Evolutionary conservation across 2,888 invertebrate genomes (phyloP).

Genomic region (Terebella lapidaria): DNA sequence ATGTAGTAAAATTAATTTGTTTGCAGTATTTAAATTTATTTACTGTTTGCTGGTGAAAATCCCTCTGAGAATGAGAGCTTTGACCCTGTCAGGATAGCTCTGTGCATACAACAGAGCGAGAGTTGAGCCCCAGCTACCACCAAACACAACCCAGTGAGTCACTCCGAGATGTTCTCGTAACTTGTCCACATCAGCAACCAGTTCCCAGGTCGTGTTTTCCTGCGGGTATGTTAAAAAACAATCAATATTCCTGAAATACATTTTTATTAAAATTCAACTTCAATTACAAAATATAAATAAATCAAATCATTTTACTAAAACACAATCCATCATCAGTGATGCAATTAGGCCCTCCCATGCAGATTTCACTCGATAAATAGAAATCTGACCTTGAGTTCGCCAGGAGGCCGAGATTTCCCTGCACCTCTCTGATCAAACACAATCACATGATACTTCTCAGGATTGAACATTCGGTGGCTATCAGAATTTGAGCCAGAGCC

Average conservation of each 20-base stretch:
- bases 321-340: too few species aligned
- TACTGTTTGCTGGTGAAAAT: slow-evolving; percentile 32
- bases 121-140: slow-evolving; percentile 49
- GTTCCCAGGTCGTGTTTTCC: slow-evolving; percentile 48
- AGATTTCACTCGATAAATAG: too few species aligned
- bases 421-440: slow-evolving; percentile 43
- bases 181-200: slow-evolving; percentile 46
- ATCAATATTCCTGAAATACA: too few species aligned
- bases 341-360: too few species aligned
- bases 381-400: slow-evolving; percentile 41
- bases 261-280: too few species aligned
- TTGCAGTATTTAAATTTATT: too few species aligned
- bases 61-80: slow-evolving; percentile 42
- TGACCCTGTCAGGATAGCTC: slow-evolving; percentile 40
- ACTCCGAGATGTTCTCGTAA: slow-evolving; percentile 37
- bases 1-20: too few species aligned
- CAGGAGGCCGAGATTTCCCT: slow-evolving; percentile 40
- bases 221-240: slow-evolving; percentile 23
- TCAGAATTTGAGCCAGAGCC: slow-evolving; percentile 26
- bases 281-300: too few species aligned
- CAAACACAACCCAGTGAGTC: slow-evolving; percentile 48
- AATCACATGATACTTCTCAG: slow-evolving; percentile 36
- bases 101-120: slow-evolving; percentile 41
- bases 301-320: too few species aligned
- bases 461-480: slow-evolving; percentile 41